Evolutionary conservation across 2,797 vertebrate genomes (phyloP).

Genomic region (Girardinus metallicus): DNA sequence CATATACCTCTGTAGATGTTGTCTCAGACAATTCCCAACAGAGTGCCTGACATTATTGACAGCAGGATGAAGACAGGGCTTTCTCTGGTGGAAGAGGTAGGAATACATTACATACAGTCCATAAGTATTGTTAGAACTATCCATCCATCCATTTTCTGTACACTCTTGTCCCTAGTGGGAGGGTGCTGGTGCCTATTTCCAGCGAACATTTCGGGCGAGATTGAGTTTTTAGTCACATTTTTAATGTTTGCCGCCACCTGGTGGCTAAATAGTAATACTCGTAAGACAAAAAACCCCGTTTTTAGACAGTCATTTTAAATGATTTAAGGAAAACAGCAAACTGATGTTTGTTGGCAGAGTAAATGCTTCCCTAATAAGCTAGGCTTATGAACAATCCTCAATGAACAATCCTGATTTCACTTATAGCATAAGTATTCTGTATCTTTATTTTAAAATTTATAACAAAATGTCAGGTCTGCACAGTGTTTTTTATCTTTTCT

Average conservation of each 20-base stretch:
- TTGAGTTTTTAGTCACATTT: neutral
- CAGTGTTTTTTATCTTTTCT: neutral
- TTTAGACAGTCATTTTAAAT: neutral
- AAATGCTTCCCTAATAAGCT: neutral
- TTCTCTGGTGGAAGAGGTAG: slow-evolving; percentile 86
- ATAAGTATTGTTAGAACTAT: neutral
- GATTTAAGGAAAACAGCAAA: neutral
- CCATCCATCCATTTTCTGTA: too few species aligned
- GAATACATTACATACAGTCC: neutral
- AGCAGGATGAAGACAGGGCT: slow-evolving; percentile 82
- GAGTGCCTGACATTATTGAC: slow-evolving; percentile 80
- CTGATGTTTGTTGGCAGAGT: neutral
- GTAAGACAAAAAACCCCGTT: neutral
- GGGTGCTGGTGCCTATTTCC: too few species aligned
- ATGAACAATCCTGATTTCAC: neutral
- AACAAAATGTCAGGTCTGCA: neutral
- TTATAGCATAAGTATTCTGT: neutral
- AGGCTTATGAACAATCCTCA: neutral
- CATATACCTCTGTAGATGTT: slow-evolving; percentile 67
- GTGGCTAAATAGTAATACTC: neutral
- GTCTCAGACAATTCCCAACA: slow-evolving; percentile 78
- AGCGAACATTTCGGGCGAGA: neutral
- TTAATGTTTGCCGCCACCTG: neutral
- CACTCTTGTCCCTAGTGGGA: too few species aligned
- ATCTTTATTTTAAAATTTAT: neutral